Evolutionary conservation across 1,140 invertebrate genomes (phyloP), one percentile per base, ranked within the genome.

Genomic region (Bicyclus anynana): DNA sequence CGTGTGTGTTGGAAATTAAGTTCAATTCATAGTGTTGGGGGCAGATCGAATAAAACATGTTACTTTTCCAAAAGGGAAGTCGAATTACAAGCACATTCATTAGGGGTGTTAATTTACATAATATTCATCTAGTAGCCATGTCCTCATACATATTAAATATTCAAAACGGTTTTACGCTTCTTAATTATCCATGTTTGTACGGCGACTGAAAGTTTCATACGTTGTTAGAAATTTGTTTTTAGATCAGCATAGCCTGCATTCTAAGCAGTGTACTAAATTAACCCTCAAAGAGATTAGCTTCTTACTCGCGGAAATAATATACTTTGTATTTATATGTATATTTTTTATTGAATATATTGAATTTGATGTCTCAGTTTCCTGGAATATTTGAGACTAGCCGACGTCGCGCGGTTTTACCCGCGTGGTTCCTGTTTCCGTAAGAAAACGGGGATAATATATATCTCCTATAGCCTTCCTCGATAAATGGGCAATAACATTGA

Each of bases 101-200:
- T 78, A 81, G 67, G 59, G 68, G 80, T 80, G 78, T 67, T 75
- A 82, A 87, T 87, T 84, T 66, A 70, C 65, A 80, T 78, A 77
- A 81, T 84, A 79, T 77, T 74, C 73, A 67, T 84, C 73, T 74
- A 82, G 80, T 82, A 73, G 74, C 84, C 75, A 74, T 74, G 80
- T 74, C 67, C 80, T 82, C 79, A 85, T 84, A 80, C 84, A 85
- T 83, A 86, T 87, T 79, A 85, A 87, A 84, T 79, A 87, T 87
- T 87, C 82, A 85, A 85, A 87, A 78, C 74, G 74, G 74, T 82
- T 82, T 82, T 77, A 81, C 74, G 77, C 74, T 80, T 72, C 84
- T 81, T 84, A 85, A 85, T 87, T 87, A 87, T 80, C 77, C 70
- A 67, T 77, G 74, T 84, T 82, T 84, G 76, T 83, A 74, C 74